Evolutionary conservation across 1,140 invertebrate species (phyloP), one percentile per base, ranked within the genome.

Genomic region (Oryctes rhinoceros): DNA sequence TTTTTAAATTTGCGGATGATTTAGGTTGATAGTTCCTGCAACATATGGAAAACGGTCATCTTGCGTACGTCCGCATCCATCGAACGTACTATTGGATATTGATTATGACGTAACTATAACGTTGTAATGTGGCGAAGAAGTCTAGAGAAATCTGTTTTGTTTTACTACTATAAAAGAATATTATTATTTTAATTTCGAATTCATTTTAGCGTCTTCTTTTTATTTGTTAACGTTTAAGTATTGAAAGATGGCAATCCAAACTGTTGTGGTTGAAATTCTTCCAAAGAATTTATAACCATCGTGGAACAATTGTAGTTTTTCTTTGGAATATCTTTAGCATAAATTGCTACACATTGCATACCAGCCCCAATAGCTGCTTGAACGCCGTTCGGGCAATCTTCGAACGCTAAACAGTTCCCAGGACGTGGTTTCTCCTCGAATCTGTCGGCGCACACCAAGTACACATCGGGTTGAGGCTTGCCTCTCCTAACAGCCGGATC

Each of bases 311-410:
- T 75, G 20, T n/a, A 39, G 6, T 91, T 87, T 83, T 90, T 88
- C 76, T 90, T 89, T 71, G 93, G 91, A 78, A 95, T 86, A 62
- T 91, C 89, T 48, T 90, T 85, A 86, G 96, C 94, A 10, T 96
- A 96, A 37, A 97, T 92, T 95, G 97, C 96, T 0, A 97, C 93
- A 1, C 93, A 92, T 88, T 96, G 94, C 94, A 98, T 96, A 9
- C 94, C 95, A 3, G 97, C 97, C 67, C 90, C 90, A 20, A 92
- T 82, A 0, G 92, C 96, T 13, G 94, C 95, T 81, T 91, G 88
- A 2, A 97, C 94, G 10, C 97, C 97, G 88, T 97, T 96, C 0
- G 94, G 93, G 0, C 97, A 94, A 89, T 98, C 97, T 89, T 99
- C 97, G 87, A 98, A 97, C 0, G 98, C 97, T 67, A 99, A 88